These are phyloP conservation scores for Mizuhopecten yessoensis DNA, from an alignment of 1,140 invertebrate genomes.

Conservation along the genomic window DNA sequence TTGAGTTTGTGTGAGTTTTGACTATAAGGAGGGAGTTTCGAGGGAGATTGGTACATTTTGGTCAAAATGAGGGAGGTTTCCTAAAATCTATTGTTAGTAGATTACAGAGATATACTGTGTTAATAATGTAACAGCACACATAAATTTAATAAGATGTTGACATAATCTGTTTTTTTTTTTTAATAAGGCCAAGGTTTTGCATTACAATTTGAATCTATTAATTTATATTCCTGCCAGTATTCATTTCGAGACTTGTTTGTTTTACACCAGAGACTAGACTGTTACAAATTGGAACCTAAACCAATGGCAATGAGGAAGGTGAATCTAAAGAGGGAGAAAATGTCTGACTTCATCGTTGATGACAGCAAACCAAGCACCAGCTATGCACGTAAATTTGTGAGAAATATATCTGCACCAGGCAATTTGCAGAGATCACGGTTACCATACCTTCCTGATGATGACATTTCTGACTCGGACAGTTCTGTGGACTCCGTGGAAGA, in stretches of 20 bases:
- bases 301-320: background rate
- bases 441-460: background rate
- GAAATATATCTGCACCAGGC: background rate
- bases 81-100: too few species aligned
- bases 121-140: too few species aligned
- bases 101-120: too few species aligned
- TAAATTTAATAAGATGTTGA: too few species aligned
- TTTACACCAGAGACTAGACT: background rate
- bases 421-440: background rate
- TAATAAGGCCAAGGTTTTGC: too few species aligned
- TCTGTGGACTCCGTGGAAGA: background rate
- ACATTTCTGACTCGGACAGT: background rate
- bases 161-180: too few species aligned
- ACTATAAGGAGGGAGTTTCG: too few species aligned
- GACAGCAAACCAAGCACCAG: background rate
- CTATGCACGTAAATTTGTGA: background rate
- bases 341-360: background rate
- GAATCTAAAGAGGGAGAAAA: constrained; percentile 18
- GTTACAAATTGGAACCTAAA: background rate
- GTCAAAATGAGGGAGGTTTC: too few species aligned
- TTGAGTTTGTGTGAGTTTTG: too few species aligned
- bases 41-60: too few species aligned
- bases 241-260: background rate
- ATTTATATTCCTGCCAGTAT: too few species aligned
- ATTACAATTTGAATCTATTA: too few species aligned